Evolutionary conservation across 2,797 vertebrate species (phyloP).

Genomic region (Coranthus polyacanthus): DNA sequence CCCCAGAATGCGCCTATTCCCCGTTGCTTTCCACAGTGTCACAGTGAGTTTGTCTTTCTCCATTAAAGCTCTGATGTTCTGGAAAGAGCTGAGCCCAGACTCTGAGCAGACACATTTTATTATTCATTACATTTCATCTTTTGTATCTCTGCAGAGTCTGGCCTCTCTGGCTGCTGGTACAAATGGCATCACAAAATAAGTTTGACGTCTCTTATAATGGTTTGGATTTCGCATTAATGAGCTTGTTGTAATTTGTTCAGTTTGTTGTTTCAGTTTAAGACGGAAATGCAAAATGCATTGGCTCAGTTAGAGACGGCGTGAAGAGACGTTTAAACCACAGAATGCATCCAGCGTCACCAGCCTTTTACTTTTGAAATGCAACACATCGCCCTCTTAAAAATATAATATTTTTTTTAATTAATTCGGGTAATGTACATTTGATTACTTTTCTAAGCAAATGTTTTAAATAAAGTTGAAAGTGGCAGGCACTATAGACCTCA

Average conservation of each 20-base stretch:
- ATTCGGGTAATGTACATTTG: no score
- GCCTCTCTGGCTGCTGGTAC: slow-evolving; percentile 24
- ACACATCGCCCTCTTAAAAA: no score
- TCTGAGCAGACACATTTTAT: slow-evolving; percentile 53
- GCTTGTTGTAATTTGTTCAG: not conserved
- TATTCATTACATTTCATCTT: slow-evolving; percentile 68
- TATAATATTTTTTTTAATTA: no score
- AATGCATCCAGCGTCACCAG: no score
- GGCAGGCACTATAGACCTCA: not conserved
- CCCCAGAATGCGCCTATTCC: slow-evolving; percentile 65
- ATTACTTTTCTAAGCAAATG: no score
- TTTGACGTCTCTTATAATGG: slow-evolving; percentile 6
- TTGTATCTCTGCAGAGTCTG: slow-evolving; percentile 43
- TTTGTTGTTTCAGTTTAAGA: not conserved
- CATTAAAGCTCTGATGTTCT: slow-evolving; percentile 67
- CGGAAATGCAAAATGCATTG: no score
- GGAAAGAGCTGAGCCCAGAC: slow-evolving; percentile 52
- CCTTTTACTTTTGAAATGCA: no score
- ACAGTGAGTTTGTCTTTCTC: slow-evolving; percentile 74
- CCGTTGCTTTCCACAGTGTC: slow-evolving; percentile 66
- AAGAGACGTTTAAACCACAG: no score
- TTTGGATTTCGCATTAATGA: not conserved
- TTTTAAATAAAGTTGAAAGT: no score
- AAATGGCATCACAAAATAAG: slow-evolving; percentile 21
- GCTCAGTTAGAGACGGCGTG: no score